phyloP scores from a whole-genome alignment of 2,888 invertebrate genomes.

The Pecten maximus region DNA sequence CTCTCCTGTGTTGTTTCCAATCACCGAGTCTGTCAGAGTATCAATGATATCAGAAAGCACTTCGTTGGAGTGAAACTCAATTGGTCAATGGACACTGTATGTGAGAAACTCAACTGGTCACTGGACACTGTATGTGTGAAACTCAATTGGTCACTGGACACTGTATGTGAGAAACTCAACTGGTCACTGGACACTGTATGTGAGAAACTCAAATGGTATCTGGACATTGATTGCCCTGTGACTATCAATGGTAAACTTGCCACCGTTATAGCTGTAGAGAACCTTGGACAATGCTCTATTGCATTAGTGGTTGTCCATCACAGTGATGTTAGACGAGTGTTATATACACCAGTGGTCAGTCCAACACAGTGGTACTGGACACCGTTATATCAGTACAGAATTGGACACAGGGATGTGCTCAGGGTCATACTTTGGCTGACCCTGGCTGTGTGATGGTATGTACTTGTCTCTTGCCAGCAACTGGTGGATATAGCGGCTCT shows the following conservation, averaged over 20 bases:
- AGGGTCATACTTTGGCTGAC: conserved; percentile 75
- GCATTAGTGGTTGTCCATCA: no score
- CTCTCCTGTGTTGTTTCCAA: not conserved
- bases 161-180: not conserved
- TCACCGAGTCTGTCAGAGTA: not conserved
- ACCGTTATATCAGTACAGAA: no score
- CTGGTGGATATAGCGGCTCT: conserved; percentile 66
- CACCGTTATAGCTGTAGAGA: no score
- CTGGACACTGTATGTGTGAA: not conserved
- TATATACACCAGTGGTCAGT: not conserved
- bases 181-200: not conserved
- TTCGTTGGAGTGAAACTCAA: not conserved
- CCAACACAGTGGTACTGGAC: not conserved
- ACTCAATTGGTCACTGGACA: no score
- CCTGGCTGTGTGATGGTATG: conserved; percentile 69
- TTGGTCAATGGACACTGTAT: no score
- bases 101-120: no score
- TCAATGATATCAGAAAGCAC: not conserved
- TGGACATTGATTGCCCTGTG: no score
- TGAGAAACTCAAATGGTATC: no score
- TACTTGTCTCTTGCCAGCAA: conserved; percentile 68
- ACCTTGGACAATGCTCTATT: no score
- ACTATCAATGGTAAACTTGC: no score
- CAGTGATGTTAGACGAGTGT: not conserved
- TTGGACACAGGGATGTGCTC: no score